Conservation (phyloP, 1,140 invertebrate species). For the Hormaphis cornu region DNA sequence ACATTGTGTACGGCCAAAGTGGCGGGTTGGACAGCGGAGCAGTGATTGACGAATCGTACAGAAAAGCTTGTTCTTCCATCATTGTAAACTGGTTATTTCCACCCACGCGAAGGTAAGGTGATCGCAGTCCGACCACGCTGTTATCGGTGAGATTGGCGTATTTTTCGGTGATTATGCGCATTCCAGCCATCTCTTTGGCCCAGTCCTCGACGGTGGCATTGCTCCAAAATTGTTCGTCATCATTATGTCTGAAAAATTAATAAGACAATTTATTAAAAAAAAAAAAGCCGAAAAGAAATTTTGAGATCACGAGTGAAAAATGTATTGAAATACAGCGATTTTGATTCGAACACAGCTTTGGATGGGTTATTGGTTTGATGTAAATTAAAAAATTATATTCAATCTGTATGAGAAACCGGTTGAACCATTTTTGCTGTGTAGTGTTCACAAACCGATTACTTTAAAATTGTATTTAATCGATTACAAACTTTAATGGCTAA, state of each 20-base stretch:
- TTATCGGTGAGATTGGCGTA: constrained; percentile 89
- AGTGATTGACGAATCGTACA: constrained; percentile 92
- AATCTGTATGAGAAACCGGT: no score
- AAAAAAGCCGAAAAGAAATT: neutral
- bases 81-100: constrained; percentile 95
- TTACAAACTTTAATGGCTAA: no score
- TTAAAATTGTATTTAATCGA: no score
- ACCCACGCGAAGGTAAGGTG: constrained; percentile 84
- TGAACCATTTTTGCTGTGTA: no score
- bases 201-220: constrained; percentile 86
- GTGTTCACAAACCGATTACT: no score
- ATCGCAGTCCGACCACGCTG: constrained; percentile 85
- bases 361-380: no score
- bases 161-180: constrained; percentile 84
- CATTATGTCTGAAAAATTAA: constrained; percentile 61
- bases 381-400: no score
- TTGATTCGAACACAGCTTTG: no score
- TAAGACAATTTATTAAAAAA: constrained; percentile 16
- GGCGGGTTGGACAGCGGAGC: constrained; percentile 84
- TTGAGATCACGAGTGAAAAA: no score
- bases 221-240: constrained; percentile 89
- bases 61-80: constrained; percentile 94
- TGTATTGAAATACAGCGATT: no score
- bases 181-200: constrained; percentile 94
- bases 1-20: constrained; percentile 95